Evolutionary conservation across 1,140 invertebrate species (phyloP), one percentile per base, ranked within the genome.

Genomic region (Phortica variegata): DNA sequence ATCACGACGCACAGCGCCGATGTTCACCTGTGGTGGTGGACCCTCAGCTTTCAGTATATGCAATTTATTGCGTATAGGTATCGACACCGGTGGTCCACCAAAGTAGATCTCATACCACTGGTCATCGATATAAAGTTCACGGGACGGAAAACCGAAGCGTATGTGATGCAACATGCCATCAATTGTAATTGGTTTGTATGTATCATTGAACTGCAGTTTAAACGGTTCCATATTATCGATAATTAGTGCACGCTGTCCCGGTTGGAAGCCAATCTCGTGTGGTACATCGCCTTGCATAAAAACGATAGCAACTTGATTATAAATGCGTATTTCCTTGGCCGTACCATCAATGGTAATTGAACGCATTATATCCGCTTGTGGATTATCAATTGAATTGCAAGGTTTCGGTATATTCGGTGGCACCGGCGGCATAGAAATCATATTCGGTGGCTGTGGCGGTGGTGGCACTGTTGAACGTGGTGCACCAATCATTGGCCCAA

Each of bases 61-160:
- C 33, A 85, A 79, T 53, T 88, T 85, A 1, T 89, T 89, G 60
- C 89, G 85, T 10, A 98, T 77, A 8, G 90, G 85, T n/a, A 97
- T 84, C 12, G 81, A 81, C 4, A 95, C 84, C 1, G 91, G 86
- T 32, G 91, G 87, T 3, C 93, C 93, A 40, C 93, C 94, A 76
- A 98, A 97, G 56, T 88, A 90, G 65, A 91, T 90, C 65, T 93
- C 89, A 61, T 91, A 95, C 81, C 86, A 89, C 21, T 83, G 80
- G 15, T 87, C 87, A 75, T 97, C 90, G 19, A 98, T 86, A 56
- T 88, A 93, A 1, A 99, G 78, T 75, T 98, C 95, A 43, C 93
- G 81, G 0, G 92, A 94, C 0, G 95, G 95, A 16, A 88, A 90
- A 26, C 96, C 95, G 51, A 98, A 87, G 57, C 87, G 83, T 21